Conservation (phyloP, 2,888 invertebrate species). For the Tipula vernalis region DNA sequence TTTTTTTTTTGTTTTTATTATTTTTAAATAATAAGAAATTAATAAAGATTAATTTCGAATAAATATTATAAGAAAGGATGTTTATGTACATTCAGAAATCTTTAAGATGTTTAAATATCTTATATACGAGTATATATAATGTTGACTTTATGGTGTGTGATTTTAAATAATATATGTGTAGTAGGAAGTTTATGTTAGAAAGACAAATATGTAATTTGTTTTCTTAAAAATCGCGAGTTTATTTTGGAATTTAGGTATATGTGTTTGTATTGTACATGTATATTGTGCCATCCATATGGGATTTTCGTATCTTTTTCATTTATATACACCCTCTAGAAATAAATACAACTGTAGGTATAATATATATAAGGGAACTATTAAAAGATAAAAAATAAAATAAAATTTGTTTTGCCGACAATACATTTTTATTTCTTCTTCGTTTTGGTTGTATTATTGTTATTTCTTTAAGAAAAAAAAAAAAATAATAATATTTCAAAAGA, state of each 20-base stretch:
- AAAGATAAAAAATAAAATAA: neutral
- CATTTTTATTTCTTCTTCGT: slow-evolving; percentile 6
- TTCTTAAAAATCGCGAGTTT: neutral
- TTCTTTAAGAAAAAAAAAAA: neutral
- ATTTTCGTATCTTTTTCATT: neutral
- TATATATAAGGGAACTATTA: slow-evolving; percentile 7
- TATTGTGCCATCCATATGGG: neutral
- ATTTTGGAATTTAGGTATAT: neutral
- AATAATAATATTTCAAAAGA: neutral
- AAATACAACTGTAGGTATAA: neutral
- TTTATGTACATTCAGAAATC: neutral
- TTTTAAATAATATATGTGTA: neutral
- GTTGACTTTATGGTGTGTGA: neutral
- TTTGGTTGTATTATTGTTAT: neutral
- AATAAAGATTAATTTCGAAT: slow-evolving; percentile 4
- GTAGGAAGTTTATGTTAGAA: neutral
- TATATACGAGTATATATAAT: neutral
- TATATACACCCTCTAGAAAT: neutral
- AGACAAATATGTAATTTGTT: neutral
- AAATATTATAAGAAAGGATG: neutral
- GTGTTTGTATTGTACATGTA: neutral
- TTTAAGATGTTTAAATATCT: neutral
- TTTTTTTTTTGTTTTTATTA: neutral
- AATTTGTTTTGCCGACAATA: slow-evolving; percentile 9
- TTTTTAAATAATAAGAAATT: slow-evolving; percentile 4